Percentiles rank a stretch among this genome's conserved stretches.
phyloP scores from a whole-genome alignment of 2,113 vertebrate genomes.

The Synchiropus splendidus region DNA sequence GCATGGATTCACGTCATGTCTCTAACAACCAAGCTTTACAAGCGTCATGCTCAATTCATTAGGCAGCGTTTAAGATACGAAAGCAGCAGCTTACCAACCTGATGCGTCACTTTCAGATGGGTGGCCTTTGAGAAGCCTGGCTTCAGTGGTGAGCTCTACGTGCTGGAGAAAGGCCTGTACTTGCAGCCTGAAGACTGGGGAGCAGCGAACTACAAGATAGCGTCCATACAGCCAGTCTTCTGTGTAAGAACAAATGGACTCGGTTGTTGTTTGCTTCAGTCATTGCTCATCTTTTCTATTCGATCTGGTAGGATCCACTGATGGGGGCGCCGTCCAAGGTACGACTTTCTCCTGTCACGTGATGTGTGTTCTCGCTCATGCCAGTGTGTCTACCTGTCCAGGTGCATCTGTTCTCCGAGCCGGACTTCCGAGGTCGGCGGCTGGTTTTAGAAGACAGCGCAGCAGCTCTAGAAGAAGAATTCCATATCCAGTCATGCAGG shows the following conservation, averaged over 20 bases:
- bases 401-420: conserved; percentile 87
- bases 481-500: conserved; percentile 78
- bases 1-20: too few species aligned
- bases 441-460: conserved; percentile 70
- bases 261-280: neutral
- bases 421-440: conserved; percentile 74
- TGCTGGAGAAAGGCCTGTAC: conserved; percentile 87
- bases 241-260: conserved; percentile 64
- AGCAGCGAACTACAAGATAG: conserved; percentile 71
- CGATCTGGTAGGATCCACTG: conserved; percentile 55
- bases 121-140: conserved; percentile 85
- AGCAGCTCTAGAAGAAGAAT: conserved; percentile 69
- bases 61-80: too few species aligned
- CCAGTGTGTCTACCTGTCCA: conserved; percentile 31
- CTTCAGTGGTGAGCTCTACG: conserved; percentile 84
- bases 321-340: conserved; percentile 59
- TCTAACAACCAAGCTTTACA: too few species aligned
- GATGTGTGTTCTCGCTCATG: neutral
- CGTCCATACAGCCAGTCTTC: conserved; percentile 83
- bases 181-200: conserved; percentile 82
- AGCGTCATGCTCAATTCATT: too few species aligned
- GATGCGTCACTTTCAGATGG: conserved; percentile 73
- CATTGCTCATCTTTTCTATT: conserved; percentile 1
- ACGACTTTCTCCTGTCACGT: conserved; percentile 2
- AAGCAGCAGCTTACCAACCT: too few species aligned